Base-by-base conservation (phyloP, 2,113 vertebrate species). In the Progne subis region DNA sequence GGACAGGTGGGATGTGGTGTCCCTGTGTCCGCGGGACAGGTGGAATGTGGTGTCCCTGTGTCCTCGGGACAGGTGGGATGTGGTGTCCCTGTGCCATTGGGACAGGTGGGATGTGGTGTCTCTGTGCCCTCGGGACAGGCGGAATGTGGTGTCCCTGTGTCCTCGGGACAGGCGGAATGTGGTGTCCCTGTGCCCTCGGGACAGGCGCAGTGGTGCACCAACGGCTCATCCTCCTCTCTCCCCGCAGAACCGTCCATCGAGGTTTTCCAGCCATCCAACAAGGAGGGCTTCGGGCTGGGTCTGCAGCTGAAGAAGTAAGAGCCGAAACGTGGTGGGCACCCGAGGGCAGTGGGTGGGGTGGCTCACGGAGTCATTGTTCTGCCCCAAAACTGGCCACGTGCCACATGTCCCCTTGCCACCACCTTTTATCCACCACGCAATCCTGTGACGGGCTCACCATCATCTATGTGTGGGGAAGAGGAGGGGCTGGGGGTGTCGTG, bases 241-340 rank as follows among this genome's bases (percentile, higher is more conserved):
- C 64, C 82, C 49, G 5, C 98, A 99, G 99, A 99, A 97, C 99
- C 99, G 0, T 99, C 99, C 68, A 99, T 99, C 44, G 99, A 99
- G 82, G 99, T 99, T 93, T 99, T 99, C 97, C 99, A 99, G 97
- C 99, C 99, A 0, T 99, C 99, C 61, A 99, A 99, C 97, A 99
- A 99, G 97, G 99, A 99, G 79, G 99, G 99, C 56, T 99, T 99
- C 49, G 99, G 99, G 92, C 96, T 99, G 69, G 99, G 99, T 93
- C 98, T 99, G 90, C 99, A 99, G 95, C 98, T 99, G 88, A 99
- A 99, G 97, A 99, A 99, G 99, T 99, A 97, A 98, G 99, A 95
- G 57, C 56, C 4, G 2, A 72, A 75, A 65, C 0, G 0, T 4
- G 5, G 12, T 4, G 18, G 55, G 81, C 43, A 34, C 32, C 25